phyloP scores from a whole-genome alignment of 1,140 invertebrate genomes.

The Cardiocondyla obscurior region DNA sequence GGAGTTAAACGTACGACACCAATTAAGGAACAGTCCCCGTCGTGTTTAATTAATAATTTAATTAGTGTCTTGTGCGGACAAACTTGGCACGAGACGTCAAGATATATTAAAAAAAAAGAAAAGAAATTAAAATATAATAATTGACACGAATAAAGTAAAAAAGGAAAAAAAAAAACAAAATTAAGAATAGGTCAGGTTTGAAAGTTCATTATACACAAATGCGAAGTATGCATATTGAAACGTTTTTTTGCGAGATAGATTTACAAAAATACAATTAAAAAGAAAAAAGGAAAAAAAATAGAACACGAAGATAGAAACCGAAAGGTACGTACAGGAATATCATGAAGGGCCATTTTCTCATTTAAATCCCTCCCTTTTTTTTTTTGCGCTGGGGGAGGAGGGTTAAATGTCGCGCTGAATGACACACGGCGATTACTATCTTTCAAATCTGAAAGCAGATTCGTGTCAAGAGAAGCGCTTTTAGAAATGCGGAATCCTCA shows the following conservation, averaged over 20 bases:
- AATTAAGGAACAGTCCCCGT: not conserved
- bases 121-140: not conserved
- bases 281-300: no score
- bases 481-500: conserved; percentile 6
- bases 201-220: no score
- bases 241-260: not conserved
- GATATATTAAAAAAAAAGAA: not conserved
- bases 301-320: not conserved
- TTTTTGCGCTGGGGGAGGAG: not conserved
- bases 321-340: not conserved
- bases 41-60: conserved; percentile 15
- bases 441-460: conserved; percentile 29
- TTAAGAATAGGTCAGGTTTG: no score
- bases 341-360: not conserved
- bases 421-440: not conserved
- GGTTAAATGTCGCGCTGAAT: not conserved
- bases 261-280: not conserved
- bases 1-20: not conserved
- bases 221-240: not conserved
- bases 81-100: not conserved
- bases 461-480: conserved; percentile 17
- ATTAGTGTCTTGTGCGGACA: not conserved
- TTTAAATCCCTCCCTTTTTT: not conserved
- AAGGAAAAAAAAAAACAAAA: not conserved
- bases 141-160: not conserved